phyloP scores from a whole-genome alignment of 2,888 invertebrate genomes.

The Thereva nobilitata region DNA sequence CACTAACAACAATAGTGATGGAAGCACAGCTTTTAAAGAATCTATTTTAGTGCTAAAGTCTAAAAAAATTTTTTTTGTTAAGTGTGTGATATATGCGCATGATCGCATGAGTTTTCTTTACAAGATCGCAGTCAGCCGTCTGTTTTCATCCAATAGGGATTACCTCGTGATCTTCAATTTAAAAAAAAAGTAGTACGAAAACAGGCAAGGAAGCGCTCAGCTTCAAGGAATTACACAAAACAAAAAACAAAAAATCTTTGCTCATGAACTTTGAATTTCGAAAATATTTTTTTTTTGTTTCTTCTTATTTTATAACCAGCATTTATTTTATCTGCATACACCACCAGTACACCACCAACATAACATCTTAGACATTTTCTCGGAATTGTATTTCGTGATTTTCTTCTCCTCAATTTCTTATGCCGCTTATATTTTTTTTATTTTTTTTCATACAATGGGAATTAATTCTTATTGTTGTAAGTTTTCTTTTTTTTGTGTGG shows the following conservation, averaged over 20 bases:
- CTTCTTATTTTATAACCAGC: background rate
- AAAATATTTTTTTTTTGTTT: conserved; percentile 9
- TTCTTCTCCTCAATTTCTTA: background rate
- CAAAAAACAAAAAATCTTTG: conserved; percentile 7
- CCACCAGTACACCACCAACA: too few species aligned
- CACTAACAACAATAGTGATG: too few species aligned
- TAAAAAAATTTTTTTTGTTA: background rate
- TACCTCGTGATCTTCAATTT: conserved; percentile 10
- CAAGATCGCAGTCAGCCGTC: conserved; percentile 14
- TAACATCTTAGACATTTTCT: too few species aligned
- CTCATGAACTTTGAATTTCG: conserved; percentile 13
- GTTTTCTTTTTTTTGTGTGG: background rate
- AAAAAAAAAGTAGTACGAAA: too few species aligned
- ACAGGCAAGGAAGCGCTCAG: conserved; percentile 9
- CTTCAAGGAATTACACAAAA: too few species aligned
- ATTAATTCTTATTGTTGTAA: conserved; percentile 22
- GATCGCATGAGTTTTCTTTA: conserved; percentile 5
- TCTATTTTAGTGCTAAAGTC: too few species aligned
- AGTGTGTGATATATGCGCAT: conserved; percentile 20
- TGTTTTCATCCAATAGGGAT: background rate
- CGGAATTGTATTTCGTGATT: background rate
- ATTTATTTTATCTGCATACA: too few species aligned
- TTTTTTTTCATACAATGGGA: conserved; percentile 3
- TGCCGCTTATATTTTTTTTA: background rate
- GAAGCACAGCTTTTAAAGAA: too few species aligned